phyloP scores from a whole-genome alignment of 2,113 vertebrate genomes.

The Serilophus lunatus region DNA sequence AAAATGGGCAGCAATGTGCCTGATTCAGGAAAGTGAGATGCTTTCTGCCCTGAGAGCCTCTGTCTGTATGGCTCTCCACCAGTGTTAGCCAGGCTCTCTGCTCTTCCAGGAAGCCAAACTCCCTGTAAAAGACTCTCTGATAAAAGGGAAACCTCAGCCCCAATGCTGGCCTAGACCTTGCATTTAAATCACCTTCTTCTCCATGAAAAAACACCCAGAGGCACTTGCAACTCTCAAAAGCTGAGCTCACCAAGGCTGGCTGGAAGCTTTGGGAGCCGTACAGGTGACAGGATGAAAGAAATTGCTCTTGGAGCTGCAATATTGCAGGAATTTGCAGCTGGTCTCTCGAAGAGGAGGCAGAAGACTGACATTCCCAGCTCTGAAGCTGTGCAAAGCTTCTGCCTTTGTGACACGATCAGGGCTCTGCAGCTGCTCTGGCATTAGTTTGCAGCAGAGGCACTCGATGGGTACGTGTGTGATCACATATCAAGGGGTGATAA shows the following conservation, averaged over 20 bases:
- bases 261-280: background rate
- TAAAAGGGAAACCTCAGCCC: background rate
- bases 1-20: background rate
- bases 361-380: fast-evolving
- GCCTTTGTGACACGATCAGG: background rate
- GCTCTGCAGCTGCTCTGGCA: background rate
- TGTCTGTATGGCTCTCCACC: fast-evolving
- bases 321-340: background rate
- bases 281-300: fast-evolving
- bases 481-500: background rate
- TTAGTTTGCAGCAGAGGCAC: background rate
- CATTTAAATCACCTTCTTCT: background rate
- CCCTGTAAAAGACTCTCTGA: background rate
- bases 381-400: fast-evolving
- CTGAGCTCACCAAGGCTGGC: background rate
- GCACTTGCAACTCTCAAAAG: background rate
- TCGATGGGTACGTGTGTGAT: background rate
- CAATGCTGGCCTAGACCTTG: background rate
- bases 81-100: background rate
- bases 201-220: fast-evolving
- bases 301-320: fast-evolving
- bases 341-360: background rate
- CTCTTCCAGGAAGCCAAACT: background rate
- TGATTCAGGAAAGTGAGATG: background rate
- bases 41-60: background rate